Conservation (phyloP, 2,888 invertebrate species). For the Oscheius sp. region DNA sequence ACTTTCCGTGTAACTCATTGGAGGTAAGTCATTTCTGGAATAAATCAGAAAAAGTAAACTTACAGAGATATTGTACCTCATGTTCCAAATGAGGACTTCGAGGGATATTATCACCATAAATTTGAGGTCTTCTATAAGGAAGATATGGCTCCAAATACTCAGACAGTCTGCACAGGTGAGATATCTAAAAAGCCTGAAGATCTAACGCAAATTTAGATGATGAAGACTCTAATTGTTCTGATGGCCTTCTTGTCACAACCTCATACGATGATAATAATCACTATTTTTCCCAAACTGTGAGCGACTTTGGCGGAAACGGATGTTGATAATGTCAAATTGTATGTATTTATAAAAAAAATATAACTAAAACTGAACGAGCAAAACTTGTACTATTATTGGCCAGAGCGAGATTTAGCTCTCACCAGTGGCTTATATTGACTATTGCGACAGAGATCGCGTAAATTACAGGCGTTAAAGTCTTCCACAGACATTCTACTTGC, state of each 20-base stretch:
- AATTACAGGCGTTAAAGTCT: background rate
- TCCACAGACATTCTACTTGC: background rate
- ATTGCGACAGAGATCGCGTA: background rate
- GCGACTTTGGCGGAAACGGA: constrained; percentile 49
- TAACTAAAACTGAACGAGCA: too few species aligned
- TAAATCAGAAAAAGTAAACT: too few species aligned
- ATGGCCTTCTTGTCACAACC: constrained; percentile 45
- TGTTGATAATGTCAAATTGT: too few species aligned
- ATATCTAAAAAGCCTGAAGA: too few species aligned
- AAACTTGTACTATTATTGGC: too few species aligned
- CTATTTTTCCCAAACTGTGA: constrained; percentile 54
- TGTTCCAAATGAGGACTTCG: constrained; percentile 51
- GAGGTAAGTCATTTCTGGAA: too few species aligned
- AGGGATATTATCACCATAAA: constrained; percentile 57
- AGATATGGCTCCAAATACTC: constrained; percentile 32
- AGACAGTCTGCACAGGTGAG: constrained; percentile 35
- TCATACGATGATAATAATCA: constrained; percentile 56
- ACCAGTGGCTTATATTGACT: background rate
- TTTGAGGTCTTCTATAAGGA: constrained; percentile 51
- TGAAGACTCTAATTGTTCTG: constrained; percentile 49
- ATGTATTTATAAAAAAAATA: too few species aligned
- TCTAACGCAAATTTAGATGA: constrained; percentile 33
- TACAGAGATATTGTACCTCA: constrained; percentile 57
- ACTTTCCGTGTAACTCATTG: background rate
- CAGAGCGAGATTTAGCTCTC: too few species aligned